phyloP scores from a whole-genome alignment of 2,888 invertebrate species.

The Oxytorus armatus region DNA sequence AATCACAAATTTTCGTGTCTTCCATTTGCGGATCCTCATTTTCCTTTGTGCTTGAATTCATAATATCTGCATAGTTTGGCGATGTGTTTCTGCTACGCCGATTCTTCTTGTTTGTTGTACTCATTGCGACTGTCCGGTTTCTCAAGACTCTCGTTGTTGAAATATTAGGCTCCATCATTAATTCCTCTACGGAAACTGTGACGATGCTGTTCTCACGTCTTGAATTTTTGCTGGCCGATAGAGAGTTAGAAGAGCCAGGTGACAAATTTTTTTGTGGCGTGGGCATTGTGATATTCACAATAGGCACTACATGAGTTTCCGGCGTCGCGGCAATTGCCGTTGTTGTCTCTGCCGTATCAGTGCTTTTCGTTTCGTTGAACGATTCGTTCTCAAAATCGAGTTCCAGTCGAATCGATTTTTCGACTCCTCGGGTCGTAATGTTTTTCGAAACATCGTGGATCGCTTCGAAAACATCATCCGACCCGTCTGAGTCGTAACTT shows the following conservation, averaged over 20 bases:
- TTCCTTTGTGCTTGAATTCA: conserved; percentile 51
- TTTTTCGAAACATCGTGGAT: no score
- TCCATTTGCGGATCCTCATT: conserved; percentile 15
- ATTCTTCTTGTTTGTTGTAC: conserved; percentile 37
- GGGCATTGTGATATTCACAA: not conserved
- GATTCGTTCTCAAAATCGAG: conserved; percentile 56
- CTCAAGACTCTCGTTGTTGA: no score
- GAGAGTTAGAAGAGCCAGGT: no score
- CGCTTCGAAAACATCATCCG: not conserved
- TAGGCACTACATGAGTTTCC: not conserved
- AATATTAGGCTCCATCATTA: no score
- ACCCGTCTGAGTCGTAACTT: conserved; percentile 65
- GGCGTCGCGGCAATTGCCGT: not conserved
- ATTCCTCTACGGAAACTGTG: no score
- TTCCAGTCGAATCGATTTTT: conserved; percentile 47
- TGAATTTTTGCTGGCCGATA: no score
- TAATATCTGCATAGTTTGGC: not conserved
- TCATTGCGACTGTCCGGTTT: conserved; percentile 63
- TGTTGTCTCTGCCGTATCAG: conserved; percentile 32
- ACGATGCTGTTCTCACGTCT: no score
- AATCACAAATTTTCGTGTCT: no score
- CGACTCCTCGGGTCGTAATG: conserved; percentile 19
- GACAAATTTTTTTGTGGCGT: not conserved
- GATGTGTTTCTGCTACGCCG: conserved; percentile 53
- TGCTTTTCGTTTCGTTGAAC: conserved; percentile 39